Conservation (phyloP, 2,113 vertebrate species). For the Oenanthe melanoleuca region DNA sequence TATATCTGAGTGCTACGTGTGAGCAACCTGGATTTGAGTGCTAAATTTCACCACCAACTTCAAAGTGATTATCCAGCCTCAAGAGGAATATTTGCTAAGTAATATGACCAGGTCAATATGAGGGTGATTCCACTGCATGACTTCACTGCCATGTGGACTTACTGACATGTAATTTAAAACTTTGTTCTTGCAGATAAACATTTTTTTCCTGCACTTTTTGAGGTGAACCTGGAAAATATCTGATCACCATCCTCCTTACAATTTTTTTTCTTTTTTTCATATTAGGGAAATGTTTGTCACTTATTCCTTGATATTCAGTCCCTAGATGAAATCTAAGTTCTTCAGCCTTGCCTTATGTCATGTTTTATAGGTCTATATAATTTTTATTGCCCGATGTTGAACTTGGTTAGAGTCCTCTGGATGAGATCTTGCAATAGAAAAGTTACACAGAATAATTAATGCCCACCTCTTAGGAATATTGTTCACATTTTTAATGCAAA, state of each 20-base stretch:
- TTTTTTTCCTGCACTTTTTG: not conserved
- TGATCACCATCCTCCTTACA: not conserved
- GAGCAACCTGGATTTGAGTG: not conserved
- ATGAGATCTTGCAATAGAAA: not conserved
- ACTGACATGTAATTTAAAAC: not conserved
- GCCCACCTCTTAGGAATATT: not conserved
- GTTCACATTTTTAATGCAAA: not conserved
- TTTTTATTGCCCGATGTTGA: not conserved
- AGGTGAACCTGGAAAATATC: not conserved
- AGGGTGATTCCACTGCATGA: not conserved
- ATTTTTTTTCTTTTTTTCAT: not conserved
- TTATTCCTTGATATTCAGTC: not conserved
- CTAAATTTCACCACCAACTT: conserved; percentile 11
- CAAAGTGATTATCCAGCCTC: not conserved
- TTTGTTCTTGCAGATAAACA: not conserved
- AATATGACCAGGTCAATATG: not conserved
- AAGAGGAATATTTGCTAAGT: conserved; percentile 35
- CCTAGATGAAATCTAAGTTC: not conserved
- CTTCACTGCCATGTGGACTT: not conserved
- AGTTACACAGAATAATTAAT: not conserved
- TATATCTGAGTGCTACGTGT: not conserved
- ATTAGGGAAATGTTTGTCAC: not conserved
- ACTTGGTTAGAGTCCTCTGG: not conserved
- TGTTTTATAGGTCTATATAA: not conserved
- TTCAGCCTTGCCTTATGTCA: not conserved